Conservation (phyloP, 2,113 vertebrate genomes). For the Neodontobutis hainanensis region DNA sequence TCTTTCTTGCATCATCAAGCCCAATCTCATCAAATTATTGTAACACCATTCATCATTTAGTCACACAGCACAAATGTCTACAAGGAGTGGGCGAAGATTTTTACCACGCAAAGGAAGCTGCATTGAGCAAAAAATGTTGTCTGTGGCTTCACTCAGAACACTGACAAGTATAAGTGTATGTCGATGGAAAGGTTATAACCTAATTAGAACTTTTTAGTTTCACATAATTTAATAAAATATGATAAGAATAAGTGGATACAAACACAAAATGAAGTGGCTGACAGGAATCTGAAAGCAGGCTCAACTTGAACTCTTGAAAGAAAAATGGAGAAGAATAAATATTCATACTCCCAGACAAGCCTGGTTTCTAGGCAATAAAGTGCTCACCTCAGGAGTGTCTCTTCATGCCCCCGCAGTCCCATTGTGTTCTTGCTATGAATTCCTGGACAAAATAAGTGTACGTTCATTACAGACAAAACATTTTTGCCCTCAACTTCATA, state of each 20-base stretch:
- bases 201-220: not conserved
- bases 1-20: constrained; percentile 70
- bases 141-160: not conserved
- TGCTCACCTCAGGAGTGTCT: constrained; percentile 50
- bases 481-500: constrained; percentile 24
- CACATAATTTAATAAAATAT: not conserved
- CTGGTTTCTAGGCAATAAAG: constrained; percentile 39
- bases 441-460: constrained; percentile 18
- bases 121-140: constrained; percentile 35
- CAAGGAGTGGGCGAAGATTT: constrained; percentile 54
- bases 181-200: not conserved
- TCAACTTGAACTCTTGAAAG: constrained; percentile 44
- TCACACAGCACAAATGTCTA: constrained; percentile 58
- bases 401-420: constrained; percentile 37
- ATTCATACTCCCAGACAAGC: constrained; percentile 37
- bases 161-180: not conserved
- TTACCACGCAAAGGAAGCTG: constrained; percentile 37
- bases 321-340: constrained; percentile 15
- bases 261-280: constrained; percentile 8
- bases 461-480: constrained; percentile 35
- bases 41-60: constrained; percentile 67
- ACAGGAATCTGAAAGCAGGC: constrained; percentile 14
- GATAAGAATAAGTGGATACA: not conserved
- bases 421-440: constrained; percentile 32
- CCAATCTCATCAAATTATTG: constrained; percentile 73